These are phyloP conservation scores for Drosophila eohydei DNA, from an alignment of 2,888 invertebrate genomes.

Conservation along the genomic window DNA sequence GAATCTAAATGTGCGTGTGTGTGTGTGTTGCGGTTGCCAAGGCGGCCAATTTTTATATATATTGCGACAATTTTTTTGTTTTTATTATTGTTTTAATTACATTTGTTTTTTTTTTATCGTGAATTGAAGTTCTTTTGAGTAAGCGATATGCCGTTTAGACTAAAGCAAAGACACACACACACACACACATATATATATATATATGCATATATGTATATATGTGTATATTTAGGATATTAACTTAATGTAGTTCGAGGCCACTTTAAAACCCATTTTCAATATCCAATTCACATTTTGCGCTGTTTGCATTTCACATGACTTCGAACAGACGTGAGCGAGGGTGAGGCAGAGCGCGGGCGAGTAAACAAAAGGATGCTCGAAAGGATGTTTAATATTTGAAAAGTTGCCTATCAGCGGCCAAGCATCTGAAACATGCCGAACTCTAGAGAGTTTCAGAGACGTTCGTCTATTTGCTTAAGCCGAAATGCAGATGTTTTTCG, in stretches of 20 bases:
- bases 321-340: conserved; percentile 20
- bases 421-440: conserved; percentile 45
- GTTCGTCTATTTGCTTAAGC: conserved; percentile 69
- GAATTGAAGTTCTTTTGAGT: conserved; percentile 37
- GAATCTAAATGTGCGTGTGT: conserved; percentile 30
- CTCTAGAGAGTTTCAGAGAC: conserved; percentile 48
- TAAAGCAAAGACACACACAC: conserved; percentile 16
- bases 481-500: conserved; percentile 76
- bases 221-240: conserved; percentile 9
- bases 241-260: conserved; percentile 40
- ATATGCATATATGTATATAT: background rate
- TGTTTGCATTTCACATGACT: conserved; percentile 75
- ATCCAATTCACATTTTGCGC: conserved; percentile 26
- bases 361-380: conserved; percentile 64
- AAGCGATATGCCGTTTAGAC: conserved; percentile 39
- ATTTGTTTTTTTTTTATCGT: conserved; percentile 19
- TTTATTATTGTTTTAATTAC: conserved; percentile 43
- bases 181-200: no score
- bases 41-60: conserved; percentile 64
- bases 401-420: conserved; percentile 49
- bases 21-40: conserved; percentile 64
- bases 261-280: conserved; percentile 56
- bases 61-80: conserved; percentile 71
- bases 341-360: background rate
- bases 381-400: conserved; percentile 74